Evolutionary conservation across 2,888 invertebrate species (phyloP).

Genomic region (Heliconius cydno): DNA sequence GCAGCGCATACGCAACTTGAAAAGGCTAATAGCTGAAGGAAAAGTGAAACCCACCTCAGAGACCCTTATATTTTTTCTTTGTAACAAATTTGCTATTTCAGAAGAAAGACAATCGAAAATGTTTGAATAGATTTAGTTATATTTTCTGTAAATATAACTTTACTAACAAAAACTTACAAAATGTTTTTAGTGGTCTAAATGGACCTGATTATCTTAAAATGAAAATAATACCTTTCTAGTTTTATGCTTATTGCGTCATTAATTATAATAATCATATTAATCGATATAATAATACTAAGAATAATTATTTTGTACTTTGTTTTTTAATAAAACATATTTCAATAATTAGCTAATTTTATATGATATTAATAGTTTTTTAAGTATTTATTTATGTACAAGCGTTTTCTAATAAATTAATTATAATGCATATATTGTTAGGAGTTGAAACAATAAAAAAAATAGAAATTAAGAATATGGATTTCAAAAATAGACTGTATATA

Average conservation of each 20-base stretch:
- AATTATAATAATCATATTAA: conserved; percentile 3
- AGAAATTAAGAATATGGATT: conserved; percentile 32
- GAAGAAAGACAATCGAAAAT: conserved; percentile 69
- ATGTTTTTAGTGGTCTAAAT: conserved; percentile 32
- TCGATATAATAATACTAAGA: conserved; percentile 8
- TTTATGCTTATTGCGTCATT: not conserved
- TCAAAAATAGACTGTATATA: conserved; percentile 39
- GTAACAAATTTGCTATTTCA: conserved; percentile 79
- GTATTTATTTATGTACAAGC: conserved; percentile 24
- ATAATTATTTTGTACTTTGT: conserved; percentile 34
- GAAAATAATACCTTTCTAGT: conserved; percentile 7
- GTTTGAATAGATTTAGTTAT: conserved; percentile 35
- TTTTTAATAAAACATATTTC: conserved; percentile 40
- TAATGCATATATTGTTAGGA: conserved; percentile 28
- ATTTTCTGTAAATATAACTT: conserved; percentile 22
- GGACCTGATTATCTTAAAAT: not conserved
- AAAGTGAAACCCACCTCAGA: conserved; percentile 78
- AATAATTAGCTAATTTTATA: conserved; percentile 34
- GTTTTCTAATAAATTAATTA: conserved; percentile 21
- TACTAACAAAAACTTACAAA: conserved; percentile 35
- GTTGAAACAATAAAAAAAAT: conserved; percentile 31
- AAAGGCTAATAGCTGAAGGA: conserved; percentile 73
- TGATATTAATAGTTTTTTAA: conserved; percentile 35
- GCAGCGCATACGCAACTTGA: conserved; percentile 84
- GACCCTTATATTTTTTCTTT: conserved; percentile 79